Evolutionary conservation across 2,888 invertebrate species (phyloP).

Genomic region (Atherix ibis): DNA sequence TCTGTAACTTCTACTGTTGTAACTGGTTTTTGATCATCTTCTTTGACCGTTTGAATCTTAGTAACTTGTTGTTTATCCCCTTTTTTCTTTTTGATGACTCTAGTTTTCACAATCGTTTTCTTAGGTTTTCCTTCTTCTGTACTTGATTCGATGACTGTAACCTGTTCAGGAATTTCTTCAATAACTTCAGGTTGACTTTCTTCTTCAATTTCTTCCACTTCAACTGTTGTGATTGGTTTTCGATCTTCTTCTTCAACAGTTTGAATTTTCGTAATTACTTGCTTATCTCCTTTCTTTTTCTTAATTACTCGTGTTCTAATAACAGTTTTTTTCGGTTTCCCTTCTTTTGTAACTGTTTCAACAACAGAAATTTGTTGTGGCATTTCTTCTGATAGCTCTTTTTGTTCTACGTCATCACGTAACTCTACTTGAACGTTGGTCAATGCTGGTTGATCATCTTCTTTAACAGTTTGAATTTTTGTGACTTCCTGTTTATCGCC

Average conservation of each 20-base stretch:
- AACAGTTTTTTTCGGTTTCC: constrained; percentile 26
- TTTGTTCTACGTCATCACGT: too few species aligned
- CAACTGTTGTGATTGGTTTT: constrained; percentile 26
- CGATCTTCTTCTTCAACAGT: constrained; percentile 32
- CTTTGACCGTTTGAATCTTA: constrained; percentile 19
- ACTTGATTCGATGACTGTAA: constrained; percentile 15
- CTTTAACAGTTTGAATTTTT: constrained; percentile 21
- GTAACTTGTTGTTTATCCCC: constrained; percentile 17
- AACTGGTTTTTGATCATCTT: constrained; percentile 21
- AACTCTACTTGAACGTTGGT: constrained; percentile 19
- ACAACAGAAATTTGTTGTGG: constrained; percentile 27
- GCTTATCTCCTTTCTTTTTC: constrained; percentile 29
- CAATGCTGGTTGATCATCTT: constrained; percentile 23
- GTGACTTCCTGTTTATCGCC: constrained; percentile 19
- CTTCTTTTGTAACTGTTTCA: constrained; percentile 29
- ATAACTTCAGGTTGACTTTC: too few species aligned
- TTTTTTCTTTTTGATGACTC: constrained; percentile 21
- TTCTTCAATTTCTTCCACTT: constrained; percentile 8
- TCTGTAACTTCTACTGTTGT: constrained; percentile 17
- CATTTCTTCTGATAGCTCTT: constrained; percentile 20
- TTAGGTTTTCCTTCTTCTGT: constrained; percentile 19
- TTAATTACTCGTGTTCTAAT: constrained; percentile 35
- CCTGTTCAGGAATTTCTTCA: constrained; percentile 16
- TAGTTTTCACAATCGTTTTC: constrained; percentile 23
- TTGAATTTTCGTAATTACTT: constrained; percentile 31